A percentile compares a stretch with the other conserved stretches of the same genome.
Evolutionary conservation across 1,140 invertebrate species (phyloP).

Genomic region (Magallana gigas): DNA sequence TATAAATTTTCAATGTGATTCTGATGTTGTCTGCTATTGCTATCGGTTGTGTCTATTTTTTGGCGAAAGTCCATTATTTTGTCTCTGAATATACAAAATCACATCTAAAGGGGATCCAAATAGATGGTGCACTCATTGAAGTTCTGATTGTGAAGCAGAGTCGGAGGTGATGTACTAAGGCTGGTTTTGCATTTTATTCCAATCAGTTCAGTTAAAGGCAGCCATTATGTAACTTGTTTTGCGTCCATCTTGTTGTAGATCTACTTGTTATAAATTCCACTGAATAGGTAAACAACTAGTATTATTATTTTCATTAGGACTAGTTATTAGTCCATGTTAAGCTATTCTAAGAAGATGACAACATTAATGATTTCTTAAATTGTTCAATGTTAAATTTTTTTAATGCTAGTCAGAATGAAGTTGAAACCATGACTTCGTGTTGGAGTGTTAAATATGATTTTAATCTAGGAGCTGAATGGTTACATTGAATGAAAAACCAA

Average conservation of each 20-base stretch:
- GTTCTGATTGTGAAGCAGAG: not conserved
- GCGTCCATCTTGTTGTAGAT: too few species aligned
- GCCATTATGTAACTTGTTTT: not conserved
- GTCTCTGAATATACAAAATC: not conserved
- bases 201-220: constrained; percentile 33
- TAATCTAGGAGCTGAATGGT: not conserved
- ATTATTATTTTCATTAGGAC: too few species aligned
- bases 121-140: not conserved
- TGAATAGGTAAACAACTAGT: too few species aligned
- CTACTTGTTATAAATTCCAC: too few species aligned
- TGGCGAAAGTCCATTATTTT: not conserved
- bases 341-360: too few species aligned
- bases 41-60: not conserved
- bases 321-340: too few species aligned
- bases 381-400: not conserved
- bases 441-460: not conserved
- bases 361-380: too few species aligned
- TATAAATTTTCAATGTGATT: not conserved
- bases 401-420: constrained; percentile 8
- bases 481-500: not conserved
- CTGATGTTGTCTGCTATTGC: constrained; percentile 21
- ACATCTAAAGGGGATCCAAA: not conserved
- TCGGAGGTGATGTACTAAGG: not conserved
- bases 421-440: not conserved
- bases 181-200: constrained; percentile 9